Base-by-base conservation (phyloP, 2,797 vertebrate genomes). In the Heterohyrax brucei region DNA sequence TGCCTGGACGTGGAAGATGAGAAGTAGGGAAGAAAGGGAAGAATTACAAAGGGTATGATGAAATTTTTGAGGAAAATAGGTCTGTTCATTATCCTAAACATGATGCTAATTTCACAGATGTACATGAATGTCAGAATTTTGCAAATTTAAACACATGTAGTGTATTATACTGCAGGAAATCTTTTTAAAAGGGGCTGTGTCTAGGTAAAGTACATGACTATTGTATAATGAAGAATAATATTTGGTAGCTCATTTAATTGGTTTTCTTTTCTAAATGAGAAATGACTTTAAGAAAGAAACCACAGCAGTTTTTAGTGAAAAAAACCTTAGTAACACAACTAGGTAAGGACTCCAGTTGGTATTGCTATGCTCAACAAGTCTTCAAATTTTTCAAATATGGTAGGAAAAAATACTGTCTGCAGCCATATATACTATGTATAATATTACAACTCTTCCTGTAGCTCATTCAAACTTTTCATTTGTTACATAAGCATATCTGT, bases 391-490 rank as follows among this genome's bases (percentile, higher is more conserved):
- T 91, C 1, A 18, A 30, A 68, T 6, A 19, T 89, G 76, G 24
- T 24, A 14, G 87, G n/a, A 92, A 75, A 95, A 62, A 88, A 73
- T 44, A 12, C 50, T 61, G 24, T 87, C 62, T 92, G 56, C 30
- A 19, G 77, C 80, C 9, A 53, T 56, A 83, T 7, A 78, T 22
- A 26, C 12, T n/a, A 62, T 18, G 24, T 80, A 16, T 50, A 4
- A 19, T 70, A 89, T 53, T 95, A 73, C n/a, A 92, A 48, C 30
- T 75, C 44, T 10, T 87, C 30, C 33, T 88, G 21, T 1, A 82
- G 8, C 14, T 92, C 48, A 83, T 33, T 83, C 46, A 89, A 96
- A 70, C 18, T 88, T 92, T 84, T 77, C 30, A 81, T 81, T 94
- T 81, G 24, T 5, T 82, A 50, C 50, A 39, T n/a, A 91, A 75